These are phyloP conservation scores for Oryzias dopingdopingensis DNA, from an alignment of 2,797 vertebrate species.

Conservation along the genomic window DNA sequence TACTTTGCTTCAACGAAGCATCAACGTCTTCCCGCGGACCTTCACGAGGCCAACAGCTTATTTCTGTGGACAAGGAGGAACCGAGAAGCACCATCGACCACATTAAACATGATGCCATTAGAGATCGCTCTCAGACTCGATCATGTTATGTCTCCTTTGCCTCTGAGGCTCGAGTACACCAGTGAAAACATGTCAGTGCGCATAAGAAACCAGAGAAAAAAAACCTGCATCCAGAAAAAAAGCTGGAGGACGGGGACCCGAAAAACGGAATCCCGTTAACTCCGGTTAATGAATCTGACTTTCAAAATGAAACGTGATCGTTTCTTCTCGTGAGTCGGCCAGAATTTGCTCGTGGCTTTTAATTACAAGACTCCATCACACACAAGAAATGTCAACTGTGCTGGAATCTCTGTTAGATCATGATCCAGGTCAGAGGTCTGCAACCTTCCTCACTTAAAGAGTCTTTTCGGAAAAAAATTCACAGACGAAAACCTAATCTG, in stretches of 20 bases:
- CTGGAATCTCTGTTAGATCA: too few relatives aligned
- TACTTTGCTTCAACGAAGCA: constrained; percentile 28
- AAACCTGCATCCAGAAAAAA: not conserved
- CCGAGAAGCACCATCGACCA: constrained; percentile 57
- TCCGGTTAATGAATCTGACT: not conserved
- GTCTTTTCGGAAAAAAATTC: too few relatives aligned
- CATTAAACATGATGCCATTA: constrained; percentile 53
- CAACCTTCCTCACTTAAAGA: too few relatives aligned
- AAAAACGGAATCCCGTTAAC: too few relatives aligned
- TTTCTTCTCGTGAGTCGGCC: too few relatives aligned
- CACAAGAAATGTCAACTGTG: too few relatives aligned
- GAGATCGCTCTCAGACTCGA: constrained; percentile 49
- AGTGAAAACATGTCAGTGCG: constrained; percentile 43
- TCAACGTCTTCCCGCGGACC: constrained; percentile 32
- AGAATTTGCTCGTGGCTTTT: not conserved
- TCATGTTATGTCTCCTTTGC: constrained; percentile 18
- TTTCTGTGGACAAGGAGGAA: constrained; percentile 37
- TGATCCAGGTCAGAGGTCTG: too few relatives aligned
- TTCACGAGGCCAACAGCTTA: constrained; percentile 56
- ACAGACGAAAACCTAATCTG: too few relatives aligned
- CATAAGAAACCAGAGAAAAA: constrained; percentile 17
- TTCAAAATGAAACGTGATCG: not conserved
- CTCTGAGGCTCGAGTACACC: constrained; percentile 25
- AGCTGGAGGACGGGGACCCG: not conserved
- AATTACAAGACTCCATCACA: too few relatives aligned